Percentiles rank a stretch among this genome's conserved stretches.
These are phyloP conservation scores for Mimachlamys varia DNA, from an alignment of 2,888 invertebrate genomes.

Conservation along the genomic window DNA sequence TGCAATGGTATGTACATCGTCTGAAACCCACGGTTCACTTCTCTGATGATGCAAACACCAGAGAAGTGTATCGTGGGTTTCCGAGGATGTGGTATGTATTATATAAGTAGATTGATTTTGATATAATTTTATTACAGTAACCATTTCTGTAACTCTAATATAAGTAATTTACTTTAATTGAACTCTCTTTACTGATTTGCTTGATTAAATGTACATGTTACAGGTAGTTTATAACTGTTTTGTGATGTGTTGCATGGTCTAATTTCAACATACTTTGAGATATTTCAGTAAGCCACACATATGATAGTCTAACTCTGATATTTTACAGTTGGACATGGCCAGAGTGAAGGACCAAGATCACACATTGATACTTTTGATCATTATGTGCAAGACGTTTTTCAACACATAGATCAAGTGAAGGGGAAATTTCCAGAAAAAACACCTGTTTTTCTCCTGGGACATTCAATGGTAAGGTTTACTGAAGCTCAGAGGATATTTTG, in stretches of 20 bases:
- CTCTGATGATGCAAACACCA: no score
- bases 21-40: no score
- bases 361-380: constrained; percentile 76
- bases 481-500: background rate
- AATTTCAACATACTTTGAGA: background rate
- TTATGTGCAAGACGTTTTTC: constrained; percentile 79
- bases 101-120: no score
- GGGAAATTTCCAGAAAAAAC: constrained; percentile 72
- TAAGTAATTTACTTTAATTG: no score
- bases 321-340: constrained; percentile 81
- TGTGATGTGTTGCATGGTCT: background rate
- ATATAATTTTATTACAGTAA: no score
- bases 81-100: no score
- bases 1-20: no score
- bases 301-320: background rate
- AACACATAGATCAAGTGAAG: constrained; percentile 78
- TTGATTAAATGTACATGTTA: no score
- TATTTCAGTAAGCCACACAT: background rate
- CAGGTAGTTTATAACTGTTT: no score
- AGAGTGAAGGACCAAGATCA: constrained; percentile 80
- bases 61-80: no score
- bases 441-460: constrained; percentile 81
- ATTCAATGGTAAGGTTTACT: constrained; percentile 81
- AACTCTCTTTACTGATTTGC: no score
- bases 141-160: no score